A percentile compares a stretch with the other conserved stretches of the same genome.
Evolutionary conservation across 2,797 vertebrate species (phyloP).

Genomic region (Cyprinodon diabolis): DNA sequence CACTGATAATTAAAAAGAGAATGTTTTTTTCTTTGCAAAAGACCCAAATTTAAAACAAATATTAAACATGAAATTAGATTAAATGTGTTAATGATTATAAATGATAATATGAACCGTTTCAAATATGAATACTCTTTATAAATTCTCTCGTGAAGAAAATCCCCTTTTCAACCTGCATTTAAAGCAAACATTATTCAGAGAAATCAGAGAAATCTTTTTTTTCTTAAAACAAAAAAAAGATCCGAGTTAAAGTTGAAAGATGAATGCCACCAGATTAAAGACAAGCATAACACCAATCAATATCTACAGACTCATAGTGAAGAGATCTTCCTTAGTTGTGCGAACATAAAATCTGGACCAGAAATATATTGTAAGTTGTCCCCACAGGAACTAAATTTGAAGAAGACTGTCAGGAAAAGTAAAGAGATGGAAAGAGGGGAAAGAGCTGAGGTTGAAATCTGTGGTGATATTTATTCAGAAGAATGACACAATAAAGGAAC

Average conservation of each 20-base stretch:
- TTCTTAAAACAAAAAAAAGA: no score
- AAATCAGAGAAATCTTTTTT: no score
- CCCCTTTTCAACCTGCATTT: no score
- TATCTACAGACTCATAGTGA: background rate
- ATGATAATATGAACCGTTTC: no score
- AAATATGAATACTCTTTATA: no score
- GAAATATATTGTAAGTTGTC: conserved; percentile 32
- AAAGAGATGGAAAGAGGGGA: conserved; percentile 3
- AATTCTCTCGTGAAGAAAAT: no score
- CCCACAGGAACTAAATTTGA: conserved; percentile 1
- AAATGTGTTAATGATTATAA: no score
- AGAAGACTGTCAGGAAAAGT: conserved; percentile 6
- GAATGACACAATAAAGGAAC: conserved; percentile 26
- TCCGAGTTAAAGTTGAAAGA: background rate
- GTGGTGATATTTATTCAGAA: conserved; percentile 13
- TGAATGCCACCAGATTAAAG: background rate
- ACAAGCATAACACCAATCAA: background rate
- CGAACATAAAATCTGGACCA: conserved; percentile 32
- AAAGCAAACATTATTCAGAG: background rate
- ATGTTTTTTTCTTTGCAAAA: no score
- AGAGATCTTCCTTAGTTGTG: conserved; percentile 24
- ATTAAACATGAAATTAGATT: no score
- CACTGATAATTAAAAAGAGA: no score
- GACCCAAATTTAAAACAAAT: no score
- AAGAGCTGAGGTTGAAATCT: conserved; percentile 19